phyloP scores from a whole-genome alignment of 1,140 invertebrate genomes.

The Schlechtendalia chinensis region DNA sequence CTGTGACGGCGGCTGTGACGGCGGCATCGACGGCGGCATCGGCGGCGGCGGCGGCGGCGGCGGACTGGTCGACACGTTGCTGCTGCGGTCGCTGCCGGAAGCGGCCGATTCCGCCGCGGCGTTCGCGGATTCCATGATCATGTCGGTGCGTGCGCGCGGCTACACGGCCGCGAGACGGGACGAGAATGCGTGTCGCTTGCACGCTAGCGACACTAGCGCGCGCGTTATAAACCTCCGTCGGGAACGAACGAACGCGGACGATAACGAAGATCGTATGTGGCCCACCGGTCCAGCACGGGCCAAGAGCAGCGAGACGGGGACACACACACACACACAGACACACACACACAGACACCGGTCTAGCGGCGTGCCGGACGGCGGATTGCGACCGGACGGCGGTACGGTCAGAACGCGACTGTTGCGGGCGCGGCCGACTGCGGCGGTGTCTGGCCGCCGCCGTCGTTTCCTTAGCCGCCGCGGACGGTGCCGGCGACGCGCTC shows the following conservation, averaged over 20 bases:
- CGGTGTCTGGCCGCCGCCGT: background rate
- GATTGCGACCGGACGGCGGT: constrained; percentile 13
- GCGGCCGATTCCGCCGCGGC: constrained; percentile 53
- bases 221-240: background rate
- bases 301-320: no score
- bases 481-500: background rate
- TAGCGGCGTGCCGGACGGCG: background rate
- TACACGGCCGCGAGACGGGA: no score
- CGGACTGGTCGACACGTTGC: constrained; percentile 58
- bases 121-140: constrained; percentile 55
- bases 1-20: constrained; percentile 50
- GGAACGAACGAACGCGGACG: no score
- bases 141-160: no score
- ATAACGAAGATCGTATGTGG: no score
- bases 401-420: constrained; percentile 48
- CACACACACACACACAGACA: no score
- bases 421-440: constrained; percentile 35
- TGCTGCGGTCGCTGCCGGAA: constrained; percentile 57
- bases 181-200: no score
- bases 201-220: background rate
- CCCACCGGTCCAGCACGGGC: no score
- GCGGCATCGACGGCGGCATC: constrained; percentile 60
- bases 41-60: constrained; percentile 59
- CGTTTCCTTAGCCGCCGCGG: background rate
- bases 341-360: no score